A percentile compares a stretch with the other conserved stretches of the same genome.
Evolutionary conservation across 2,113 vertebrate species (phyloP).

Genomic region (Cryptoleucopteryx plumbea): DNA sequence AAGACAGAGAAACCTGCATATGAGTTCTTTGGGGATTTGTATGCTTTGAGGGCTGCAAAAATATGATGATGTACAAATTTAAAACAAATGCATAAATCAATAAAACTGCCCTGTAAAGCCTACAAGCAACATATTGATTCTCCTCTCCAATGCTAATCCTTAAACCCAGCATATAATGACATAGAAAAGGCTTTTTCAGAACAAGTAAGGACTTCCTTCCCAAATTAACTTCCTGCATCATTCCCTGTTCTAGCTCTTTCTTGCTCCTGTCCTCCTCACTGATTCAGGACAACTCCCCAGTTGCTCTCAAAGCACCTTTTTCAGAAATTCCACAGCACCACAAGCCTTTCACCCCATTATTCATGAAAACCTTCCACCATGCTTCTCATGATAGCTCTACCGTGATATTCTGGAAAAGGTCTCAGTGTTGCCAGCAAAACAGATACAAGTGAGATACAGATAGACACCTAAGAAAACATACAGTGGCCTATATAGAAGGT

Average conservation of each 20-base stretch:
- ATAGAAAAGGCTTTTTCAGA: neutral
- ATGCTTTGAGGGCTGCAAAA: neutral
- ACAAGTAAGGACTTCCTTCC: neutral
- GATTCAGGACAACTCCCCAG: neutral
- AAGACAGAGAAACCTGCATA: neutral
- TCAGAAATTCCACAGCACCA: neutral
- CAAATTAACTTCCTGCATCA: neutral
- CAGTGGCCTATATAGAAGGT: neutral
- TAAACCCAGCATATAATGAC: neutral
- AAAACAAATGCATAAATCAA: neutral
- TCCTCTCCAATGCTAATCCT: neutral
- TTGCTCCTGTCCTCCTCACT: neutral
- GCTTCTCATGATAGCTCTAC: neutral
- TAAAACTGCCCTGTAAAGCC: neutral
- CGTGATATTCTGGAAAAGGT: neutral
- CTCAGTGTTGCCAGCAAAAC: neutral
- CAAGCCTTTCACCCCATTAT: neutral
- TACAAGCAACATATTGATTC: neutral
- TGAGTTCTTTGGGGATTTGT: neutral
- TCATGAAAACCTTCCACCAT: neutral
- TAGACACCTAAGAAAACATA: neutral
- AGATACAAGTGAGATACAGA: neutral
- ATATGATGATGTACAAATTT: neutral
- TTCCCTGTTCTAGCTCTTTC: neutral
- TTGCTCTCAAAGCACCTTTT: neutral